Evolutionary conservation across 1,140 invertebrate genomes (phyloP), one percentile per base, ranked within the genome.

Genomic region (Polyergus mexicanus): DNA sequence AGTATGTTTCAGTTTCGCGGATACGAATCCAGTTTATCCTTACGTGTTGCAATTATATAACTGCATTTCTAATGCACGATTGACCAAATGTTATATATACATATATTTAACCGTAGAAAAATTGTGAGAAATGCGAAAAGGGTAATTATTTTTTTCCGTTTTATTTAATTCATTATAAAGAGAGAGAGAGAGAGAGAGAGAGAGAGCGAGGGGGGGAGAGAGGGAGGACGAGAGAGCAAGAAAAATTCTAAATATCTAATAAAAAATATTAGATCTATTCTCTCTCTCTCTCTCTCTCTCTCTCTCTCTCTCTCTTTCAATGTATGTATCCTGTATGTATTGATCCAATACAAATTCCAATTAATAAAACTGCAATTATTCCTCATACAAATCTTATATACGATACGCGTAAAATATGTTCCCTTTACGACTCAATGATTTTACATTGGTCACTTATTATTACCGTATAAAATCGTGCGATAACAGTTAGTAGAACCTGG

Each of bases 11-110:
- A 41, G 78, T 76, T 84, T 77, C 60, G 32, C 25, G 60, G 54
- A 68, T 56, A 58, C 44, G 35, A 35, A 62, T 83, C 63, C 51
- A 47, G 54, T 86, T 66, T 65, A 65, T 47, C 22, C 25, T n/a
- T 78, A 32, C 63, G n/a, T 51, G 28, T 28, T 6, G 51, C 28
- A 54, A 77, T 85, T 76, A 85, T 10, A 41, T 83, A 84, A 85
- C 44, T 35, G 63, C 54, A 54, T 54, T 51, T 80, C 76, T 69
- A 69, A 69, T 69, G 32, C 32, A 66, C 8, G 62, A 69, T 68
- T 22, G 16, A 38, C 32, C 32, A n/a, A 44, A 25, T 16, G 60
- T 65, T 65, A 25, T 44, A 5, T 32, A 32, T 13, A 25, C 4
- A 16, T 28, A 65, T 38, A 65, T 32, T 75, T 60, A 75, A 8